Percentiles rank a stretch among this genome's conserved stretches.
Conservation (phyloP, 1,140 invertebrate species). For the Elysia chlorotica region DNA sequence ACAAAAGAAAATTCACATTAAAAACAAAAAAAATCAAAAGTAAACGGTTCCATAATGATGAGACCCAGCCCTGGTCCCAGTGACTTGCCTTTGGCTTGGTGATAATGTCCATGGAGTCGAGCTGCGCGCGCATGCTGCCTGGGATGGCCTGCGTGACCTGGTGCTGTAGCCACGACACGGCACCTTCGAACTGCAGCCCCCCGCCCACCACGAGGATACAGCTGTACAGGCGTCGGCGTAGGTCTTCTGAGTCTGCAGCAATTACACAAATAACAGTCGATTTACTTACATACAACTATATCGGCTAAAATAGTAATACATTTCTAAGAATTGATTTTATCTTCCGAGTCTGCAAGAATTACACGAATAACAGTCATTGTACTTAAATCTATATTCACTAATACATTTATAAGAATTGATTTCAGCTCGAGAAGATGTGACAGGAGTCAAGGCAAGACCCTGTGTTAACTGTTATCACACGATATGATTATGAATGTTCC, state of each 20-base stretch:
- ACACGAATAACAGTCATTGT: not conserved
- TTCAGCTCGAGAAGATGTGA: too few species aligned
- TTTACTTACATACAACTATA: too few species aligned
- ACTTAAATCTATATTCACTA: too few species aligned
- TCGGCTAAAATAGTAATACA: constrained; percentile 91
- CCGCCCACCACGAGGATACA: constrained; percentile 87
- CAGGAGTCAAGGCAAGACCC: too few species aligned
- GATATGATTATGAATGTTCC: too few species aligned
- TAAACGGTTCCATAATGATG: too few species aligned
- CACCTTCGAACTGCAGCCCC: constrained; percentile 87
- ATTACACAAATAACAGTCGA: not conserved
- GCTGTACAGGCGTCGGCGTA: constrained; percentile 93
- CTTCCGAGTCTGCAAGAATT: constrained; percentile 66
- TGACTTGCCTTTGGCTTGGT: constrained; percentile 55
- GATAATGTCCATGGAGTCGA: constrained; percentile 59
- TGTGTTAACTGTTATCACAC: too few species aligned
- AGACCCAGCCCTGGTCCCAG: too few species aligned
- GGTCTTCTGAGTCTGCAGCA: constrained; percentile 72
- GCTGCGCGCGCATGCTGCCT: constrained; percentile 37
- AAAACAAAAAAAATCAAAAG: too few species aligned
- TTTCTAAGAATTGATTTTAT: too few species aligned
- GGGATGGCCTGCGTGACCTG: constrained; percentile 83
- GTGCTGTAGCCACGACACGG: constrained; percentile 87
- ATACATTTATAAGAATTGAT: too few species aligned
- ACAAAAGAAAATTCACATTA: too few species aligned